Base-by-base conservation (phyloP, 2,888 invertebrate genomes). In the Ectobius pallidus region DNA sequence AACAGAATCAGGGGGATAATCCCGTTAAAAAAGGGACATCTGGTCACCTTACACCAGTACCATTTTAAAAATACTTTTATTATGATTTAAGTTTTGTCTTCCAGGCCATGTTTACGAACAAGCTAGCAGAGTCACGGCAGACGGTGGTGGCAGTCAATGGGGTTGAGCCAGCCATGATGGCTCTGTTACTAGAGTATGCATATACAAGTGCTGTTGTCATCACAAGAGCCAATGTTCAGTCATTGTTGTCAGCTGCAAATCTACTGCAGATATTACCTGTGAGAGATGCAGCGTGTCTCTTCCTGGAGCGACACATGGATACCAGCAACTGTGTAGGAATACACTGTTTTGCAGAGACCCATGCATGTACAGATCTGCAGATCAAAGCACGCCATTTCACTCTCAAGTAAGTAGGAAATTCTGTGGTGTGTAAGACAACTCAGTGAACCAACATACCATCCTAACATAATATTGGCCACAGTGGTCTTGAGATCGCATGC, bases 331-430 rank as follows among this genome's bases (percentile, higher is more conserved):
- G 85, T 77, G 78, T 86, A 25, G 85, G 85, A 4, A 85, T 86
- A 63, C 85, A 85, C 79, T 84, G 84, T 75, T 84, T 86, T 77
- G 84, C 86, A 25, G 84, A 85, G 74, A 79, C 83, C 20, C 85
- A 85, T 78, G 82, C 83, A 34, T 86, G 86, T 76, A 79, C 78
- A 18, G 82, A 83, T 44, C 80, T 86, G n/a, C 82, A 82, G 73
- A 78, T 80, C 16, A 82, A 82, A 75, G 83, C 86, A 3, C 82
- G 83, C 75, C 78, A 80, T 58, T 84, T 80, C 76, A 82, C 84
- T 20, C 78, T 85, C n/a, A 78, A 78, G 81, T 82, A 77, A 73
- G 78, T 34, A 34, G 11, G 6, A 34, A 34, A 34, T 34, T n/a
- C n/a, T n/a, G n/a, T n/a, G n/a, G n/a, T n/a, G n/a, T n/a, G n/a